Conservation (phyloP, 2,888 invertebrate species). For the Brenthis hecate region DNA sequence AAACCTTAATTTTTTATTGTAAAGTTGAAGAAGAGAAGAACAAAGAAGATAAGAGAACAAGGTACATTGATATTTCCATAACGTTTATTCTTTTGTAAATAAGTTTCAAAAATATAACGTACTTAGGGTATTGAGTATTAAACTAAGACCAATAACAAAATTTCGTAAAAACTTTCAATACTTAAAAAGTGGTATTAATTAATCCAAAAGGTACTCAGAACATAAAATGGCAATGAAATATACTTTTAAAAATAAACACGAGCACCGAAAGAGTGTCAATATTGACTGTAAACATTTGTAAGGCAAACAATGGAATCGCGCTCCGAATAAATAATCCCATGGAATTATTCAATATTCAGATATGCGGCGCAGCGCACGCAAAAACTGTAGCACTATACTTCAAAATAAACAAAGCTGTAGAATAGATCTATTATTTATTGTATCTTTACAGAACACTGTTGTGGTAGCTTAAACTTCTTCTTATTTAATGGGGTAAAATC, state of each 20-base stretch:
- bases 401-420: background rate
- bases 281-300: conserved; percentile 41
- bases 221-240: conserved; percentile 28
- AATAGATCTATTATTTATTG: conserved; percentile 10
- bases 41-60: too few relatives aligned
- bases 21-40: too few relatives aligned
- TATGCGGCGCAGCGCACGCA: conserved; percentile 48
- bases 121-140: too few relatives aligned
- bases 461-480: too few relatives aligned
- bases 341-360: conserved; percentile 51
- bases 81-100: too few relatives aligned
- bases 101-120: too few relatives aligned
- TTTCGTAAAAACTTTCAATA: background rate
- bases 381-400: conserved; percentile 13
- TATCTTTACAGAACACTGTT: background rate
- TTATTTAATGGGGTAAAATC: too few relatives aligned
- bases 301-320: conserved; percentile 45
- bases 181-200: conserved; percentile 19
- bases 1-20: too few relatives aligned
- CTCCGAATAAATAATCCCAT: conserved; percentile 42
- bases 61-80: too few relatives aligned
- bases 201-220: conserved; percentile 25
- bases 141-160: too few relatives aligned
- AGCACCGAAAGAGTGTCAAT: conserved; percentile 33
- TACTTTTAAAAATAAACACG: conserved; percentile 35